Evolutionary conservation across 2,113 vertebrate genomes (phyloP).

Genomic region (Leptobrachium leishanense): DNA sequence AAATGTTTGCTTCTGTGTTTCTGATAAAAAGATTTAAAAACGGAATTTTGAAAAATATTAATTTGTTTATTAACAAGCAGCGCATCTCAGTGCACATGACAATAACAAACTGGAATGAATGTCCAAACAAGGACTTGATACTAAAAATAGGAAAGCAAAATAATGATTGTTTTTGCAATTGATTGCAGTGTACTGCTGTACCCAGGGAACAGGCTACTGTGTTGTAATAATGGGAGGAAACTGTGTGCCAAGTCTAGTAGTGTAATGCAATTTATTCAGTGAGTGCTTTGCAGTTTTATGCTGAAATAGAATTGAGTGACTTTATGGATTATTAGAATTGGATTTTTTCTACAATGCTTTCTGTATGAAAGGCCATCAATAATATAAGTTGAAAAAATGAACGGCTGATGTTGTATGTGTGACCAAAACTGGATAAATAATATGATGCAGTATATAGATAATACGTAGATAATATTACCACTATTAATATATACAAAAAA

Average conservation of each 20-base stretch:
- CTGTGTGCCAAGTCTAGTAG: neutral
- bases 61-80: neutral
- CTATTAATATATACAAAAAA: too few species aligned
- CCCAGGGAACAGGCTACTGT: neutral
- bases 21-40: neutral
- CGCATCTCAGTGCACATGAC: neutral
- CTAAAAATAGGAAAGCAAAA: slow-evolving; percentile 19
- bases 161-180: slow-evolving; percentile 4
- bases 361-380: neutral
- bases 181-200: slow-evolving; percentile 1
- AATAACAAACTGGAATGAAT: neutral
- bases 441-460: too few species aligned
- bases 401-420: too few species aligned
- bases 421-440: too few species aligned
- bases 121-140: neutral
- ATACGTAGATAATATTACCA: too few species aligned
- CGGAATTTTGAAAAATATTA: neutral
- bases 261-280: slow-evolving; percentile 3
- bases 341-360: neutral
- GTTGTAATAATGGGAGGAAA: slow-evolving; percentile 16
- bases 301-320: slow-evolving; percentile 5
- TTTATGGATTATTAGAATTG: slow-evolving; percentile 17
- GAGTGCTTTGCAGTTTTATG: slow-evolving; percentile 3
- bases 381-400: neutral
- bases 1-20: neutral